Conservation (phyloP, 2,113 vertebrate genomes). For the Datnioides undecimradiatus region DNA sequence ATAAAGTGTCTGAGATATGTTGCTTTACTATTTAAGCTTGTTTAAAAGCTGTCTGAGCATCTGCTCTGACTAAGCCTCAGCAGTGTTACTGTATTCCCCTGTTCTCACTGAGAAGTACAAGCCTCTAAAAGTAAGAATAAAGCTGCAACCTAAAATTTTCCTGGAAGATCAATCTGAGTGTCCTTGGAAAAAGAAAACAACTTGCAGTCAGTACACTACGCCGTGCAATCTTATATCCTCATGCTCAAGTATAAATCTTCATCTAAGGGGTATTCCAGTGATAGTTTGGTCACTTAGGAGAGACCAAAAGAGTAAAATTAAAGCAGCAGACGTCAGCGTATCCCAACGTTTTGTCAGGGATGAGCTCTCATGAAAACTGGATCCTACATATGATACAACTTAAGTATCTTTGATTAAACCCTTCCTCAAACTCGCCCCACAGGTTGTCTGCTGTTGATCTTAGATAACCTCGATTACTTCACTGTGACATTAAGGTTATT, state of each 20-base stretch:
- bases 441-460: background rate
- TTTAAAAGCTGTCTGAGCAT: background rate
- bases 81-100: background rate
- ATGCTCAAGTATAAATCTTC: background rate
- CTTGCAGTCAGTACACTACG: background rate
- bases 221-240: background rate
- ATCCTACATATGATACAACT: constrained; percentile 1
- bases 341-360: background rate
- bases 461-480: constrained; percentile 1
- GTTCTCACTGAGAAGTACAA: background rate
- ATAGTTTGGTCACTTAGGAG: background rate
- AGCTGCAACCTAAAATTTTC: background rate
- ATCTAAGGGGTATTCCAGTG: background rate
- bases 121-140: background rate
- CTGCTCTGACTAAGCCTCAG: background rate
- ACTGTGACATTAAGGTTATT: background rate
- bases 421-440: background rate
- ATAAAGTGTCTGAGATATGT: background rate
- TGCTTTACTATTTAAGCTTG: background rate
- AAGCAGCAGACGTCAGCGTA: background rate
- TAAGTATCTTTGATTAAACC: background rate
- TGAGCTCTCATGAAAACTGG: background rate
- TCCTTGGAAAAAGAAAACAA: background rate
- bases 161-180: background rate
- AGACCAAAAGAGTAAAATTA: background rate